Percentiles rank a stretch among this genome's conserved stretches.
These are phyloP conservation scores for Physella acuta DNA, from an alignment of 1,140 invertebrate species.

Conservation along the genomic window DNA sequence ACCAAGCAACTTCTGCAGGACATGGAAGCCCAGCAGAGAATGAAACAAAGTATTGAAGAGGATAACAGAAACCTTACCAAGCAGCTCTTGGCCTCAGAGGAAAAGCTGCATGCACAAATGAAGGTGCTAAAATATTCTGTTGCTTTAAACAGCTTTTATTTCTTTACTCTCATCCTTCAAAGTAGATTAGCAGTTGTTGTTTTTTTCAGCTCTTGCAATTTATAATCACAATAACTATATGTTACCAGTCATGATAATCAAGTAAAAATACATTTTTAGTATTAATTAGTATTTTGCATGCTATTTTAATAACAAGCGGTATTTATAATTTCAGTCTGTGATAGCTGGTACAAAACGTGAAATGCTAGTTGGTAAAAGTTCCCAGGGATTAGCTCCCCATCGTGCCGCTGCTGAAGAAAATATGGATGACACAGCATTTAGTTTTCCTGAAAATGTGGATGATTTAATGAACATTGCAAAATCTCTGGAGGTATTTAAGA, in stretches of 20 bases:
- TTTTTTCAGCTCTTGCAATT: no score
- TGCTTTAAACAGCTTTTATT: no score
- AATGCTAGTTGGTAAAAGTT: constrained; percentile 7
- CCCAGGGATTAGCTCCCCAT: neutral
- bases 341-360: constrained; percentile 3
- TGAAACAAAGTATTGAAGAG: constrained; percentile 22
- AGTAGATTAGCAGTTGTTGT: no score
- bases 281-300: no score
- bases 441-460: constrained; percentile 15
- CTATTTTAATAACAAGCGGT: no score
- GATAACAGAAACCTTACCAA: constrained; percentile 17
- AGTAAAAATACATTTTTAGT: no score
- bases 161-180: no score
- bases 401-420: neutral
- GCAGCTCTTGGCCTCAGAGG: constrained; percentile 6
- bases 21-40: constrained; percentile 19
- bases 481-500: constrained; percentile 10
- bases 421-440: neutral
- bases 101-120: constrained; percentile 13
- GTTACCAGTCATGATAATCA: no score
- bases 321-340: no score
- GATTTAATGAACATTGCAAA: constrained; percentile 10
- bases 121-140: no score
- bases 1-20: constrained; percentile 22
- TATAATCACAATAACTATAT: no score